Conservation (phyloP, 2,113 vertebrate species). For the Carollia perspicillata region DNA sequence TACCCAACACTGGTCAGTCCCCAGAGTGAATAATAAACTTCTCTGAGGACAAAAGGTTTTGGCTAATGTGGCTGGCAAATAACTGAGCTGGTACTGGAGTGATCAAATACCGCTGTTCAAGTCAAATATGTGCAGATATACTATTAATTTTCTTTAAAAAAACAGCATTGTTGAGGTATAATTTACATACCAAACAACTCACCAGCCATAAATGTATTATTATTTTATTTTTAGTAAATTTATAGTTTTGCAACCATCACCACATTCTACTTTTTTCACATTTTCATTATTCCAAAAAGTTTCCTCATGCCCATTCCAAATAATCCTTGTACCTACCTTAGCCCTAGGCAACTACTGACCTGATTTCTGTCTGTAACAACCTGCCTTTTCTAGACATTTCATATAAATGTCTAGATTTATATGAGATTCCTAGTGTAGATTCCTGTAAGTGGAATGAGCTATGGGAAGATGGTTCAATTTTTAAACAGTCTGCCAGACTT, state of each 20-base stretch:
- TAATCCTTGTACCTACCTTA: background rate
- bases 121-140: background rate
- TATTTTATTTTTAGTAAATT: background rate
- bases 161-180: background rate
- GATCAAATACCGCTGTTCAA: background rate
- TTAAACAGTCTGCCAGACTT: background rate
- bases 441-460: background rate
- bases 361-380: background rate
- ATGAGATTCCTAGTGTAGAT: background rate
- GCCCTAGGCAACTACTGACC: background rate
- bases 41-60: background rate
- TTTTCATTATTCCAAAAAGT: background rate
- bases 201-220: background rate
- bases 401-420: background rate
- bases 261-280: background rate
- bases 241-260: background rate
- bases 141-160: background rate
- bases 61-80: constrained; percentile 29
- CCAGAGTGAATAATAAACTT: constrained; percentile 20
- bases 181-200: constrained; percentile 1
- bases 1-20: background rate
- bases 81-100: background rate
- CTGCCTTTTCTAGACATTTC: background rate
- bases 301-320: background rate
- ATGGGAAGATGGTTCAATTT: background rate